Conservation (phyloP, 2,113 vertebrate genomes). For the Condylura cristata region DNA sequence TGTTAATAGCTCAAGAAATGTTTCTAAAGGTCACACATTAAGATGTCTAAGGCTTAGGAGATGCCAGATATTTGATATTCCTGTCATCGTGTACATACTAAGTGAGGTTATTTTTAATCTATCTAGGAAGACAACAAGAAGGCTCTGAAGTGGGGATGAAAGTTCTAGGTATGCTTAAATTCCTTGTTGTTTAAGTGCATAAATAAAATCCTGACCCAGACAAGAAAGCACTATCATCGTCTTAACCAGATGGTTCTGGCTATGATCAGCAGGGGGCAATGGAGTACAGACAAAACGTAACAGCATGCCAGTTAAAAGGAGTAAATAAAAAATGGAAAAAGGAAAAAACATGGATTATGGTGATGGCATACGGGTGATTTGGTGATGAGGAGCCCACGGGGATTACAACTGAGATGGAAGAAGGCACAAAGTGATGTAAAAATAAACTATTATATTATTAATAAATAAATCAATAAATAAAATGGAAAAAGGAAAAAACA, state of each 20-base stretch:
- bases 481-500: too few relatives aligned
- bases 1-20: neutral
- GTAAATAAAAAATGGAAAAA: neutral
- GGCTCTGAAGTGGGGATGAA: neutral
- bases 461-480: too few relatives aligned
- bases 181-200: neutral
- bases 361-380: too few relatives aligned
- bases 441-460: too few relatives aligned
- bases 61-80: neutral
- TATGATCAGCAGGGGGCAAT: conserved; percentile 40
- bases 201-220: conserved; percentile 19
- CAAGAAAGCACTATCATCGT: neutral
- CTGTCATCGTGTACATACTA: neutral
- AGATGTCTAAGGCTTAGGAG: conserved; percentile 5
- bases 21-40: conserved; percentile 14
- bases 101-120: neutral
- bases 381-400: too few relatives aligned
- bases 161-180: neutral
- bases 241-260: conserved; percentile 2
- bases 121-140: neutral
- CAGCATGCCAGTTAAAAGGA: neutral
- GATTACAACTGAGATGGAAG: too few relatives aligned
- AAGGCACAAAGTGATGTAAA: too few relatives aligned
- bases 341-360: too few relatives aligned
- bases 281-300: neutral